Conservation (phyloP, 1,140 invertebrate genomes). For the Gonioctena quinquepunctata region DNA sequence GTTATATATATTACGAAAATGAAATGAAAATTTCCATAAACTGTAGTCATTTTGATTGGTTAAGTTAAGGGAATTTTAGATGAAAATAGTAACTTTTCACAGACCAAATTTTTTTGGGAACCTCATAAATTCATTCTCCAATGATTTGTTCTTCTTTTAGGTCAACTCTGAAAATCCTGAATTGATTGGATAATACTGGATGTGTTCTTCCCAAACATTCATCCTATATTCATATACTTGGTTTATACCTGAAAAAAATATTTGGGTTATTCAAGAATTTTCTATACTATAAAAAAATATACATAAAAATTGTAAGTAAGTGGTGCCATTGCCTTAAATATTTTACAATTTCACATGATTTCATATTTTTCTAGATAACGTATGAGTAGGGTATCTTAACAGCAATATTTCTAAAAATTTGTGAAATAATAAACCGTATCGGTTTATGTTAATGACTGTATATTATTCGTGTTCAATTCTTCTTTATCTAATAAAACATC, state of each 20-base stretch:
- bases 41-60: too few relatives aligned
- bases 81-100: too few relatives aligned
- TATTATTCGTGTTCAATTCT: background rate
- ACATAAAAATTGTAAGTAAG: slow-evolving; percentile 3
- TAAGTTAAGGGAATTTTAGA: too few relatives aligned
- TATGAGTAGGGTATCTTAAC: slow-evolving; percentile 29
- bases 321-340: slow-evolving; percentile 46
- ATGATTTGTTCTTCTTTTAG: too few relatives aligned
- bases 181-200: background rate
- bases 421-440: slow-evolving; percentile 24
- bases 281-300: background rate
- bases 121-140: too few relatives aligned
- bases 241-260: too few relatives aligned
- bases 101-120: too few relatives aligned
- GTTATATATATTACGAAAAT: too few relatives aligned
- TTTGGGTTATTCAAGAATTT: too few relatives aligned
- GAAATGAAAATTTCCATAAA: too few relatives aligned
- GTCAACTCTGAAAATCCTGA: background rate
- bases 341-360: slow-evolving; percentile 35
- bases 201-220: background rate
- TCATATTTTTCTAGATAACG: slow-evolving; percentile 45
- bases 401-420: slow-evolving; percentile 25
- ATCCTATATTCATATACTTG: too few relatives aligned
- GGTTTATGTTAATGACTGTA: slow-evolving; percentile 11
- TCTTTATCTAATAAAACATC: background rate